Evolutionary conservation across 2,888 invertebrate species (phyloP), one percentile per base, ranked within the genome.

Genomic region (Tortrix viridana): DNA sequence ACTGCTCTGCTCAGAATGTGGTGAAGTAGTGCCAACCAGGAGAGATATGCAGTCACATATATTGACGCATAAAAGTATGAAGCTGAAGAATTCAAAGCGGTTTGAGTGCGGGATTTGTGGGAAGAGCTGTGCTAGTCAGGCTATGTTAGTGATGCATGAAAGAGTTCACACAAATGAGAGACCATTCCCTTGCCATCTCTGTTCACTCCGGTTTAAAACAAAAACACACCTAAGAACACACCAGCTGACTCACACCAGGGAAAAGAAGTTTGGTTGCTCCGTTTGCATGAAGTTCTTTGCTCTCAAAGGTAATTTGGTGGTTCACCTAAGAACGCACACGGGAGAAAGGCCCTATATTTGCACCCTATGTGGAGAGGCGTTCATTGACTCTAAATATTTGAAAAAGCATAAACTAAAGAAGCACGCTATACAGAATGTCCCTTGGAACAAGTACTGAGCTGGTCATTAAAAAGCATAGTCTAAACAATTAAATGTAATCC

Each of bases 251-350:
- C 92, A 92, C 66, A 92, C 92, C 0, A 80, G 92, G 12, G 92
- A 92, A 60, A 92, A 92, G 72, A 90, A 91, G 65, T 92, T 92
- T 77, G 92, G 92, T 1, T 92, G 92, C 69, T 92, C 92, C 0
- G 88, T 92, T 46, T 92, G 92, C 69, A 88, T 92, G 92, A 92
- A 92, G 61, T 92, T 92, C 77, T 92, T 92, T 75, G 92, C 92
- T 0, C 67, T 92, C 3, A 92, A 92, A 76, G 92, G 92, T 0
- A 92, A 92, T 68, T 76, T 92, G 43, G 92, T 92, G 0, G 91
- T 93, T 1, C 93, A 93, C 72, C 75, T 91, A 48, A 71, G 93
- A 4, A 92, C 92, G 0, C 93, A 93, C 64, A 93, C 93, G 0
- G 93, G 93, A 0, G 93, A 93, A 63, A 67, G 92, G 0, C 93